Evolutionary conservation across 2,113 vertebrate genomes (phyloP).

Genomic region (Semicossyphus pulcher): DNA sequence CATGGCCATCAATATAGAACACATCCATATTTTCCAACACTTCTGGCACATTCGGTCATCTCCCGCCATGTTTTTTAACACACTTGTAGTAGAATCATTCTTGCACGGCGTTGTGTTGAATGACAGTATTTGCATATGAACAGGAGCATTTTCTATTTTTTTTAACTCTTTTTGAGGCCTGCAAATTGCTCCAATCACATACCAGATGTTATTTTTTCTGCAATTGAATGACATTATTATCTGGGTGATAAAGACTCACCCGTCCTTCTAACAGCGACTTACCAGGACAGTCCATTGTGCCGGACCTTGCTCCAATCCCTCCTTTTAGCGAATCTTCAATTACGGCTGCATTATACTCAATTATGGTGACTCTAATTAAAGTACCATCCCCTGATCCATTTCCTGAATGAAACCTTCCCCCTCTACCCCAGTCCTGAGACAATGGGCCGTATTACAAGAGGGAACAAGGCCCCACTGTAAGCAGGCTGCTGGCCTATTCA

Average conservation of each 20-base stretch:
- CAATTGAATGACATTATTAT: constrained; percentile 44
- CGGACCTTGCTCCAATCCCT: constrained; percentile 44
- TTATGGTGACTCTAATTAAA: constrained; percentile 80
- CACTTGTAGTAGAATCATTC: neutral
- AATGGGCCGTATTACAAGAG: constrained; percentile 69
- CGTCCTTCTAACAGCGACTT: constrained; percentile 16
- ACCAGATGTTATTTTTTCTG: constrained; percentile 40
- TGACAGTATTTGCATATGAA: constrained; percentile 23
- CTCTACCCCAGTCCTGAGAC: constrained; percentile 60
- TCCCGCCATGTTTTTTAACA: constrained; percentile 22
- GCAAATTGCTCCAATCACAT: constrained; percentile 42
- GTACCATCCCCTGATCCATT: constrained; percentile 71
- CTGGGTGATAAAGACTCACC: constrained; percentile 43
- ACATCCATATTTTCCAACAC: constrained; percentile 51
- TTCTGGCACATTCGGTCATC: constrained; percentile 36
- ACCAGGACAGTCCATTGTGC: constrained; percentile 58
- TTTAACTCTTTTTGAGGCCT: neutral
- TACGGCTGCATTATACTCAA: constrained; percentile 77
- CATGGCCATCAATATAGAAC: constrained; percentile 65
- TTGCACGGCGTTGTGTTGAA: constrained; percentile 8
- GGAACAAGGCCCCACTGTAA: constrained; percentile 84
- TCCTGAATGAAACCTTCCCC: constrained; percentile 76
- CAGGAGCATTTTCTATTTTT: constrained; percentile 11
- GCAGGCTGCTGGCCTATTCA: constrained; percentile 80
- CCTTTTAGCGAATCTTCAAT: constrained; percentile 73